Conservation (phyloP, 2,113 vertebrate genomes). For the Semnopithecus entellus region DNA sequence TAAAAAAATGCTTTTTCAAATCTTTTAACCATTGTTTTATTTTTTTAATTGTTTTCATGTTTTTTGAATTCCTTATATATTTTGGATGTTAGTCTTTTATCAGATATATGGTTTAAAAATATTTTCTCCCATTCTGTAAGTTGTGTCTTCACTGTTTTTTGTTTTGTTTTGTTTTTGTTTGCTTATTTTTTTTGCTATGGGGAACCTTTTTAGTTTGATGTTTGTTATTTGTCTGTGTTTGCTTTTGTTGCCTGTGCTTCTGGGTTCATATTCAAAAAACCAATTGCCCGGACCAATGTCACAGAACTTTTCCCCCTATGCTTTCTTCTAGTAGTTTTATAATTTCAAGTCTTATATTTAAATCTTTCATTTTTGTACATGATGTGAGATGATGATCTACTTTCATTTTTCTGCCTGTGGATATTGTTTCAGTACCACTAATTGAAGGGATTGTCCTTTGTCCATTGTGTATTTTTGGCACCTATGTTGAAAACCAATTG, state of each 20-base stretch:
- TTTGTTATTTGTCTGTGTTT: not conserved
- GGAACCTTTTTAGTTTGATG: no score
- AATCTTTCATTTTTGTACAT: no score
- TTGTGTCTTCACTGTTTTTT: not conserved
- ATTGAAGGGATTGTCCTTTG: no score
- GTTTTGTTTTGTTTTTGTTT: no score
- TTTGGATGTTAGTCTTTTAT: not conserved
- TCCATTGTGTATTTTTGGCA: no score
- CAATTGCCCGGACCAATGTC: not conserved
- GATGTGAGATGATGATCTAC: no score
- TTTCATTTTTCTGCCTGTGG: no score
- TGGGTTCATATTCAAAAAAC: not conserved
- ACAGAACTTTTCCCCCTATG: not conserved
- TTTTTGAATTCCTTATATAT: not conserved
- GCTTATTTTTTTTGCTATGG: no score
- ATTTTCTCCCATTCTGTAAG: not conserved
- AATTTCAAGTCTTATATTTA: no score
- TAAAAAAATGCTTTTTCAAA: not conserved
- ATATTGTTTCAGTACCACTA: no score
- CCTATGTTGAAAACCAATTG: no score
- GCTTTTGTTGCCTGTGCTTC: not conserved
- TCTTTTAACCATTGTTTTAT: not conserved
- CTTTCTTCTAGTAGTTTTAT: not conserved
- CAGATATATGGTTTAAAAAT: not conserved
- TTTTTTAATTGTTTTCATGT: not conserved